A percentile compares a stretch with the other conserved stretches of the same genome.
phyloP scores from a whole-genome alignment of 2,797 vertebrate species.

The Dipus sagitta region DNA sequence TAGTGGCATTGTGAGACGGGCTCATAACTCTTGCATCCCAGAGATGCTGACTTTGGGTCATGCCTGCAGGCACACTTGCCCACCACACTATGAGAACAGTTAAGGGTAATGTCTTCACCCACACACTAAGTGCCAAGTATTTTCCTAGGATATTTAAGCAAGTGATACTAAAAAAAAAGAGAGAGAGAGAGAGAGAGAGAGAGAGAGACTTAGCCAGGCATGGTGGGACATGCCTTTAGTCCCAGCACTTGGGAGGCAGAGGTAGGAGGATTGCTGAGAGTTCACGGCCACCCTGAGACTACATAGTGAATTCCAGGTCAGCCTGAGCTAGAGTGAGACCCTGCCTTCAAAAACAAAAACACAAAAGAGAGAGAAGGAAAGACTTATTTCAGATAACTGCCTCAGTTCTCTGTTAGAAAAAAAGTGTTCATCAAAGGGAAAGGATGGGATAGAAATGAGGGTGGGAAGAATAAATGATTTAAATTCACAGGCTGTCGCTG shows the following conservation, averaged over 20 bases:
- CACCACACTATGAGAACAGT: too few relatives aligned
- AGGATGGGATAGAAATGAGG: too few relatives aligned
- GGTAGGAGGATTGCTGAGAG: too few relatives aligned
- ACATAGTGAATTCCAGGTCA: too few relatives aligned
- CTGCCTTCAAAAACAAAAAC: too few relatives aligned
- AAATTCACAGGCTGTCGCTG: not conserved
- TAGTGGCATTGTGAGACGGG: not conserved
- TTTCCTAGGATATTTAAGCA: not conserved
- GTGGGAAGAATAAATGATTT: not conserved
- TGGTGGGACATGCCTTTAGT: too few relatives aligned
- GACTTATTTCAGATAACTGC: not conserved
- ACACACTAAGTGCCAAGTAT: not conserved
- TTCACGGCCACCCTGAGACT: too few relatives aligned
- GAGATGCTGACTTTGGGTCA: not conserved
- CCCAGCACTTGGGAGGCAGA: too few relatives aligned
- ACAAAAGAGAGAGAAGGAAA: not conserved
- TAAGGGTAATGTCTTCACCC: not conserved
- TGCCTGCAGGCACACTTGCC: rapidly evolving
- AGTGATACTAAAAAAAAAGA: not conserved
- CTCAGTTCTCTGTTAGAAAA: not conserved
- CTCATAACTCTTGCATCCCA: not conserved
- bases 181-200: too few relatives aligned
- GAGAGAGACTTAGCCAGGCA: too few relatives aligned
- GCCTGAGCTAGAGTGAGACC: too few relatives aligned
- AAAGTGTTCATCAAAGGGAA: not conserved